Conservation (phyloP, 1,140 invertebrate species). For the Carcinoscorpius rotundicauda region DNA sequence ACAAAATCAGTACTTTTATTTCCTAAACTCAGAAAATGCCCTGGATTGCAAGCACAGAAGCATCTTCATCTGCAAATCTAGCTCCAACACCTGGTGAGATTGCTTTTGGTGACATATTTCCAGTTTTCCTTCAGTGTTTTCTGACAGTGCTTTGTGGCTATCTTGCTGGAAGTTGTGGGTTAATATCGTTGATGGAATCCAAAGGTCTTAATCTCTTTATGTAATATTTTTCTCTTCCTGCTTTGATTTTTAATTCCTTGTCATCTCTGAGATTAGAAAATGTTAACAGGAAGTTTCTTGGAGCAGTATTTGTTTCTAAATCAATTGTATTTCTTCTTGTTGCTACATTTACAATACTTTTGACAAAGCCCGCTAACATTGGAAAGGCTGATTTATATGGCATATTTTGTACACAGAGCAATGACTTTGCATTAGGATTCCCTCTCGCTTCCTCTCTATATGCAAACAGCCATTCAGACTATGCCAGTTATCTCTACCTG, state of each 20-base stretch:
- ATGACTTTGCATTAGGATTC: constrained; percentile 95
- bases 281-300: constrained; percentile 80
- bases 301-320: constrained; percentile 73
- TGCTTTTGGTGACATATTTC: constrained; percentile 10
- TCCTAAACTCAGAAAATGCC: too few relatives aligned
- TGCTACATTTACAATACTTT: constrained; percentile 58
- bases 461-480: constrained; percentile 64
- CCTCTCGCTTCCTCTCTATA: constrained; percentile 50
- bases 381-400: constrained; percentile 79
- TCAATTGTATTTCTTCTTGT: constrained; percentile 71
- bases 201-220: constrained; percentile 86
- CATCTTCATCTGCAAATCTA: too few relatives aligned
- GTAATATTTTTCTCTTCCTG: constrained; percentile 80
- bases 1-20: too few relatives aligned
- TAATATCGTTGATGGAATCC: constrained; percentile 68
- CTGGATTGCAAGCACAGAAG: too few relatives aligned
- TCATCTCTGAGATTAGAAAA: constrained; percentile 64
- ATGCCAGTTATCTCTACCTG: constrained; percentile 79
- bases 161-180: constrained; percentile 65
- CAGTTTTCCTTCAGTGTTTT: constrained; percentile 28
- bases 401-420: constrained; percentile 92
- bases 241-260: constrained; percentile 80
- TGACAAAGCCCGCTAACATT: constrained; percentile 62
- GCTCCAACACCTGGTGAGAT: too few relatives aligned
- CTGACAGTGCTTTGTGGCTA: constrained; percentile 52